Evolutionary conservation across 2,113 vertebrate genomes (phyloP), one percentile per base, ranked within the genome.

Genomic region (Nothoprocta perdicaria): DNA sequence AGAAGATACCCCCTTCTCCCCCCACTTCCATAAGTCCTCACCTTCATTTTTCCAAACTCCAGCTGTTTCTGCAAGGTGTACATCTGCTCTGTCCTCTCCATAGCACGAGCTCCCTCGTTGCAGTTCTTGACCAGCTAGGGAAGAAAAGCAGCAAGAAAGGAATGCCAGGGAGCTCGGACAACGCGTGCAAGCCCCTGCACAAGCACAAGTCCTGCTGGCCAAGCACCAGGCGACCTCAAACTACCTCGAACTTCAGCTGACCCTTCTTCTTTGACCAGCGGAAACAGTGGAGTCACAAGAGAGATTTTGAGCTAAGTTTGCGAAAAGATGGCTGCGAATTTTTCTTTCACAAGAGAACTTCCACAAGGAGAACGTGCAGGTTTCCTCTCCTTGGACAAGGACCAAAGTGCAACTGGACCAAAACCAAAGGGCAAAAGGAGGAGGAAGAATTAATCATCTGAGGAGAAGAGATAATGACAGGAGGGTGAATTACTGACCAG

Each of bases 81-180:
- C 99, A 99, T 98, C 98, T 99, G 98, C 95, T 99, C 99, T 0
- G 97, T 99, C 86, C 98, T 98, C 96, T 99, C 99, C 99, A 99
- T 99, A 24, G 96, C 97, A 62, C 97, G 97, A 1, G 99, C 99
- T 1, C 99, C 98, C 4, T 99, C 98, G 0, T 99, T 99, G 94
- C 99, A 99, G 67, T 89, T 97, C 14, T 94, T 97, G 31, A 99
- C 99, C 95, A 99, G 95, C 99, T 99, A 72, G 78, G 48, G 65
- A 45, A 41, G 6, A n/a, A 4, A 7, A 62, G 1, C 12, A 50
- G 5, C 46, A 12, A 29, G 66, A 60, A 58, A 41, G 0, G 62
- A 31, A 60, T 0, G 12, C 46, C 27, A 0, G 1, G 71, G 63
- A 2, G 35, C 43, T 14, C 48, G 63, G 58, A 8, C 14, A 63